These are phyloP conservation scores for Gymnobelideus leadbeateri DNA, from an alignment of 2,113 vertebrate genomes.

Conservation along the genomic window DNA sequence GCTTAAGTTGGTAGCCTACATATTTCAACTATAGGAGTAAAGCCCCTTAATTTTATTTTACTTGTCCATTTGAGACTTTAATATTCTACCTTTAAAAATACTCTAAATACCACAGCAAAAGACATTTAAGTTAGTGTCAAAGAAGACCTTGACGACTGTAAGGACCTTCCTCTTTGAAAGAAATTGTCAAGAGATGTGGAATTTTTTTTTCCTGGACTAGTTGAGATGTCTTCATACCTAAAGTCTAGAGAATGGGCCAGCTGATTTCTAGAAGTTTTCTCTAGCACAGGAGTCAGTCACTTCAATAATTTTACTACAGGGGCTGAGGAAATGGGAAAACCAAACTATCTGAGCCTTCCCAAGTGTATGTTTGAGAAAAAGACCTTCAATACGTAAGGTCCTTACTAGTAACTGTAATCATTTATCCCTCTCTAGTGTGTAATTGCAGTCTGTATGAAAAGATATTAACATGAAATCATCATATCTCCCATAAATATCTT, in stretches of 20 bases:
- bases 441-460: slow-evolving; percentile 44
- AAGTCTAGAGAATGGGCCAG: background rate
- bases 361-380: slow-evolving; percentile 47
- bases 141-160: background rate
- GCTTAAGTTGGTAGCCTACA: background rate
- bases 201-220: background rate
- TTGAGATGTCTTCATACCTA: background rate
- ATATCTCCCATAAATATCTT: slow-evolving; percentile 64
- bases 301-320: background rate
- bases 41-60: background rate
- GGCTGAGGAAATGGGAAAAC: background rate
- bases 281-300: background rate
- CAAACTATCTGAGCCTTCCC: slow-evolving; percentile 11
- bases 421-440: slow-evolving; percentile 26
- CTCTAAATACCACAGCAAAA: background rate
- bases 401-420: slow-evolving; percentile 51
- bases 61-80: background rate
- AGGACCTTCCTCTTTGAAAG: background rate
- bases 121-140: background rate
- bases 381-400: slow-evolving; percentile 23
- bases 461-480: slow-evolving; percentile 66
- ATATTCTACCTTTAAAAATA: background rate
- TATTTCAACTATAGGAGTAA: background rate
- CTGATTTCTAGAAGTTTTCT: background rate
- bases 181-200: background rate